Evolutionary conservation across 2,888 invertebrate species (phyloP).

Genomic region (Cynaeus angustus): DNA sequence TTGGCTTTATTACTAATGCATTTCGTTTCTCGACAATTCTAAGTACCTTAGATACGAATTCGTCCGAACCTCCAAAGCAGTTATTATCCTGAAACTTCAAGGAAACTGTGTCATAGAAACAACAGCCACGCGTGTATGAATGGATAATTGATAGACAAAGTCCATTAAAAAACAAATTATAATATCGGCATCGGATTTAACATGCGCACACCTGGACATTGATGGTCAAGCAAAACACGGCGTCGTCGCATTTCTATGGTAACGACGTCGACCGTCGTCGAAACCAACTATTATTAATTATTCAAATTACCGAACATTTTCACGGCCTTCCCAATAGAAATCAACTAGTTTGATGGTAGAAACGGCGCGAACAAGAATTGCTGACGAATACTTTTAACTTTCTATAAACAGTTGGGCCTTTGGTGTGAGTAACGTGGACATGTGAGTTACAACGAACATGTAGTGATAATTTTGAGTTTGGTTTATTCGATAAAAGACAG

Average conservation of each 20-base stretch:
- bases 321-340: constrained; percentile 60
- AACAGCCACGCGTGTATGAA: background rate
- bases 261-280: constrained; percentile 62
- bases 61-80: background rate
- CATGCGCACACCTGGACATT: constrained; percentile 46
- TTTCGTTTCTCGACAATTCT: background rate
- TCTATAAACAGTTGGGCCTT: background rate
- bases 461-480: constrained; percentile 12
- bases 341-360: constrained; percentile 53
- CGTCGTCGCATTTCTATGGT: constrained; percentile 66
- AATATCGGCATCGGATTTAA: constrained; percentile 16
- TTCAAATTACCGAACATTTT: constrained; percentile 68
- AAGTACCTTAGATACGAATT: background rate
- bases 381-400: background rate
- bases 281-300: constrained; percentile 67
- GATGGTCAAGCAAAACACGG: constrained; percentile 50
- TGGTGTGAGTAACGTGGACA: background rate
- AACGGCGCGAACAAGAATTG: constrained; percentile 31
- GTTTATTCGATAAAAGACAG: constrained; percentile 8
- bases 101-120: background rate
- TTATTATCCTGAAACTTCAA: background rate
- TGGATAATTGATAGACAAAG: background rate
- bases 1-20: background rate
- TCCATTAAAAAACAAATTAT: constrained; percentile 9
- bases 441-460: constrained; percentile 5